phyloP scores from a whole-genome alignment of 2,797 vertebrate species.

The Malurus leucopterus region DNA sequence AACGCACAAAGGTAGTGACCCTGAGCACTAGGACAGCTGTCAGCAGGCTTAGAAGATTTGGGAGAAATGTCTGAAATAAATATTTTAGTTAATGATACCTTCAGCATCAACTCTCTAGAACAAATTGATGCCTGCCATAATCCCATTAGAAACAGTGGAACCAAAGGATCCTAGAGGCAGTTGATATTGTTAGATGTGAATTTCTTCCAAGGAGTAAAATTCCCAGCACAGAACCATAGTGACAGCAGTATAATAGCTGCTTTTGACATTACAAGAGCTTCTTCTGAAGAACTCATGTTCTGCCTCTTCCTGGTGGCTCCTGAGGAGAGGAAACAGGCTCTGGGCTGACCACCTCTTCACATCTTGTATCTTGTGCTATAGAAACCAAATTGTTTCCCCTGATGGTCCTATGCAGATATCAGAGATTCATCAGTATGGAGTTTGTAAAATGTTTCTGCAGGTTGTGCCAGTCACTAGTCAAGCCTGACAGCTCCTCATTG shows the following conservation, averaged over 20 bases:
- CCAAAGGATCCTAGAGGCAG: not conserved
- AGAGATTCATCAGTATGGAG: not conserved
- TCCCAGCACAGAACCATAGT: not conserved
- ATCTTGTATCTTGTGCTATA: not conserved
- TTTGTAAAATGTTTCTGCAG: not conserved
- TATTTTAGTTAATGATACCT: not conserved
- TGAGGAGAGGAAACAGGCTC: not conserved
- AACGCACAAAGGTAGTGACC: not conserved
- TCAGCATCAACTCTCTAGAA: not conserved
- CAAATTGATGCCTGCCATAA: not conserved
- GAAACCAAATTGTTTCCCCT: not conserved
- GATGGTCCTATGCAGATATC: not conserved
- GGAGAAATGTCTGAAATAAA: not conserved
- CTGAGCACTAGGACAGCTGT: not conserved
- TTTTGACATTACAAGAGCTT: not conserved
- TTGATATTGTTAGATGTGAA: not conserved
- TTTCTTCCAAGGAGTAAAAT: not conserved
- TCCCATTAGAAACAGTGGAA: not conserved
- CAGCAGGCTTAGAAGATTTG: not conserved
- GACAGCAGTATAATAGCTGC: not conserved
- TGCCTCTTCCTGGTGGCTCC: not conserved
- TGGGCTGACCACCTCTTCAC: not conserved
- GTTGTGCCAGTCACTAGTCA: not conserved
- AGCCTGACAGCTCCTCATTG: constrained; percentile 1
- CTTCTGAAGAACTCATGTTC: not conserved